Conservation (phyloP, 2,888 invertebrate species). For the Eupithecia tripunctaria region DNA sequence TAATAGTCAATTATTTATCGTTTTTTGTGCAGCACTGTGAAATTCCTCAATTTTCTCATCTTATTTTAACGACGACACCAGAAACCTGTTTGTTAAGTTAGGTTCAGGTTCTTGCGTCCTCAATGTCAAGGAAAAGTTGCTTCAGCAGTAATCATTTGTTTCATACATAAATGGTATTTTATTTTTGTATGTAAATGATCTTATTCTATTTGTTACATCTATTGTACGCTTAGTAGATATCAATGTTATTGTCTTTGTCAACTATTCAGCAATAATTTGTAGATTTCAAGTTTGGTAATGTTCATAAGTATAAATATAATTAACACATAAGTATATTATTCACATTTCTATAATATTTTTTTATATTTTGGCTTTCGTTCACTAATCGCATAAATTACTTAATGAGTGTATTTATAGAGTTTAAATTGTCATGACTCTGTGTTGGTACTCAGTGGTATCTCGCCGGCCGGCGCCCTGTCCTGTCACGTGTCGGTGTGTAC, state of each 20-base stretch:
- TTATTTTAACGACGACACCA: neutral
- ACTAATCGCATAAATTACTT: conserved; percentile 37
- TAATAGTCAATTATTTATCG: conserved; percentile 35
- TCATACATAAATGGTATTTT: neutral
- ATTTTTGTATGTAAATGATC: neutral
- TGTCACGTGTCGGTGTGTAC: no score
- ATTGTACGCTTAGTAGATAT: neutral
- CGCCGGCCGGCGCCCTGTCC: no score
- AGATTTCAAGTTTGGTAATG: neutral
- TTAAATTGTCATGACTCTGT: conserved; percentile 14
- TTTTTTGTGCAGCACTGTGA: neutral
- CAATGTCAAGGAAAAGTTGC: neutral
- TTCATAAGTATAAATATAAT: neutral
- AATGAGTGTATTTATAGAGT: conserved; percentile 21
- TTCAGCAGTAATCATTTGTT: neutral
- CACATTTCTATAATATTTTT: conserved; percentile 19
- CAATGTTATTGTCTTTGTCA: neutral
- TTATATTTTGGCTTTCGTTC: conserved; percentile 25
- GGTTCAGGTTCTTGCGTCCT: conserved; percentile 14
- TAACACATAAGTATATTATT: conserved; percentile 6
- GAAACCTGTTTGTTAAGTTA: neutral
- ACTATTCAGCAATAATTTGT: neutral
- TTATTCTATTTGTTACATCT: neutral
- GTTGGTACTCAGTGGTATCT: neutral
- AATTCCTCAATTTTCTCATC: neutral